Evolutionary conservation across 2,113 vertebrate species (phyloP).

Genomic region (Callithrix jacchus): DNA sequence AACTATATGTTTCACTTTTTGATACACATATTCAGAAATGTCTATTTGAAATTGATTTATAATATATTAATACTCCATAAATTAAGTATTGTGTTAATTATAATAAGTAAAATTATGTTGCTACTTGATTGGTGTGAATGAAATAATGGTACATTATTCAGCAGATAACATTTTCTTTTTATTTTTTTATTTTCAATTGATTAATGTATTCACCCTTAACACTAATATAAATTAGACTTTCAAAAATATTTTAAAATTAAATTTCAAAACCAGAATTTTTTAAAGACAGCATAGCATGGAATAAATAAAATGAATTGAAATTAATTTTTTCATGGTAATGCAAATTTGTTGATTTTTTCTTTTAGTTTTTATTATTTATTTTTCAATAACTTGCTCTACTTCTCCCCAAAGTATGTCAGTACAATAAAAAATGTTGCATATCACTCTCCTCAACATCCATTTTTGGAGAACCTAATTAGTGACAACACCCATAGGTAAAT

Average conservation of each 20-base stretch:
- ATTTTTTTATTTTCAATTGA: not conserved
- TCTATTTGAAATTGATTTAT: not conserved
- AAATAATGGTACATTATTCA: not conserved
- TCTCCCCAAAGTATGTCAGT: not conserved
- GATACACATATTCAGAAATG: not conserved
- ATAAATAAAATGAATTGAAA: not conserved
- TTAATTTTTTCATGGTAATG: not conserved
- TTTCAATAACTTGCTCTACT: not conserved
- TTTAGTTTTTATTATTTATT: not conserved
- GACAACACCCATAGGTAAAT: not conserved
- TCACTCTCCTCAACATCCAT: not conserved
- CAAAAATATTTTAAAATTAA: not conserved
- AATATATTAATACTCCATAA: not conserved
- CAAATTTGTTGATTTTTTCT: not conserved
- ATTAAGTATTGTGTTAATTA: not conserved
- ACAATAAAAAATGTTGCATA: not conserved
- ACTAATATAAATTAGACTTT: not conserved
- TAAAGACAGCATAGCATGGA: not conserved
- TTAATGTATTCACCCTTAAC: not conserved
- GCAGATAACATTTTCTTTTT: not conserved
- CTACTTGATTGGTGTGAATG: not conserved
- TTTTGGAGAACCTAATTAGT: not conserved
- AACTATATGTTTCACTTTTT: not conserved
- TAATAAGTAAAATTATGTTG: not conserved
- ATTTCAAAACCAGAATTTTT: not conserved